Conservation (phyloP, 1,140 invertebrate species). For the Bombus breviceps region DNA sequence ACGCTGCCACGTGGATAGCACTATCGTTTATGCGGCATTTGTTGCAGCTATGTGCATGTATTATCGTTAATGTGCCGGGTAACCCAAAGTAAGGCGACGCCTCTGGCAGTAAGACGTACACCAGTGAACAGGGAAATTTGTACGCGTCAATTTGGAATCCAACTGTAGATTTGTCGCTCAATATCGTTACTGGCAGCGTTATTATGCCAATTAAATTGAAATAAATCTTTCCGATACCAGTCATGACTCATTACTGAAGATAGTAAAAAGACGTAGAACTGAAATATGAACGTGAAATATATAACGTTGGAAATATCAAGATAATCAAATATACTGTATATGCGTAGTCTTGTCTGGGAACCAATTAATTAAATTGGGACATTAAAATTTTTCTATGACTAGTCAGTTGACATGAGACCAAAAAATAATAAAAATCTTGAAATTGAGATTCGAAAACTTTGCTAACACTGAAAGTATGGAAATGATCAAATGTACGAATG, state of each 20-base stretch:
- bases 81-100: slow-evolving; percentile 46
- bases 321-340: too few species aligned
- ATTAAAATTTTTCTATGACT: too few species aligned
- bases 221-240: background rate
- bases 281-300: background rate
- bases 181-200: too few species aligned
- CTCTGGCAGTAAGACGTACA: slow-evolving; percentile 7
- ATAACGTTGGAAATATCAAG: too few species aligned
- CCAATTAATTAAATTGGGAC: too few species aligned
- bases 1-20: slow-evolving; percentile 79
- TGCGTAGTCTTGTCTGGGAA: too few species aligned
- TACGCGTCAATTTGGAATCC: background rate
- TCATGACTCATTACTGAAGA: background rate
- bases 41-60: slow-evolving; percentile 78
- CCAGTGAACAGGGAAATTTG: background rate
- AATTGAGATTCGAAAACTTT: background rate
- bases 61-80: slow-evolving; percentile 71
- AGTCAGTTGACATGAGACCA: too few species aligned
- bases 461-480: background rate
- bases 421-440: background rate
- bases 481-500: background rate
- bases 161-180: background rate
- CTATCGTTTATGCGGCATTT: slow-evolving; percentile 81
- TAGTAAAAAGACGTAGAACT: background rate
- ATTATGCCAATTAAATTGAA: too few species aligned